Percentiles rank a stretch among this genome's conserved stretches.
Conservation (phyloP, 2,888 invertebrate genomes). For the Lasioglossum zephyrum region DNA sequence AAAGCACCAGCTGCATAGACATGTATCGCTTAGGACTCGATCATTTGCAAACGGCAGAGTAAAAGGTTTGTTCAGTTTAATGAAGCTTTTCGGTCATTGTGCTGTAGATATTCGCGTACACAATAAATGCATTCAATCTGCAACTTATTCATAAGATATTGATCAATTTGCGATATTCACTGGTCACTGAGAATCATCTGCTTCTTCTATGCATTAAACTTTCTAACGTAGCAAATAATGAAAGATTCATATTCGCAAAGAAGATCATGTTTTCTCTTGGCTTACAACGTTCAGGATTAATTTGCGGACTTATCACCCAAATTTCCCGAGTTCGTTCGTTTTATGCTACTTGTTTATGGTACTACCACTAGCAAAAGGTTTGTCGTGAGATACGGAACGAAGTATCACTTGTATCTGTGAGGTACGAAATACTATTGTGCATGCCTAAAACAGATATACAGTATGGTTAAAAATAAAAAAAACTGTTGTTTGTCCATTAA, state of each 20-base stretch:
- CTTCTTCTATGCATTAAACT: not conserved
- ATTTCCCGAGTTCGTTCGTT: not conserved
- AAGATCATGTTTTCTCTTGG: not conserved
- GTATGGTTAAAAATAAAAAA: not conserved
- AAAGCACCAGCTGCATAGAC: not conserved
- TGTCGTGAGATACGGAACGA: not conserved
- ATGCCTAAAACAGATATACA: not conserved
- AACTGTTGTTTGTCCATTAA: not conserved
- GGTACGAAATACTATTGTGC: not conserved
- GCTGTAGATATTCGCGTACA: not conserved
- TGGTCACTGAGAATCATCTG: not conserved
- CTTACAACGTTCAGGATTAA: not conserved
- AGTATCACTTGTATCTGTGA: not conserved
- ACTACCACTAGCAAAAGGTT: not conserved
- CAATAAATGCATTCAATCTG: not conserved
- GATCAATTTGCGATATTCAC: not conserved
- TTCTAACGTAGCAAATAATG: not conserved
- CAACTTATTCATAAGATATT: not conserved
- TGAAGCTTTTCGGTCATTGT: not conserved
- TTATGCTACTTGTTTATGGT: not conserved
- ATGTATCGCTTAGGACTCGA: not conserved
- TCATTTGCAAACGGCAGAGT: not conserved
- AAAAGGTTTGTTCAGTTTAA: not conserved
- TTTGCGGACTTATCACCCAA: not conserved
- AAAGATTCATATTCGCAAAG: not conserved